phyloP scores from a whole-genome alignment of 2,113 vertebrate genomes.

The Ictidomys tridecemlineatus region DNA sequence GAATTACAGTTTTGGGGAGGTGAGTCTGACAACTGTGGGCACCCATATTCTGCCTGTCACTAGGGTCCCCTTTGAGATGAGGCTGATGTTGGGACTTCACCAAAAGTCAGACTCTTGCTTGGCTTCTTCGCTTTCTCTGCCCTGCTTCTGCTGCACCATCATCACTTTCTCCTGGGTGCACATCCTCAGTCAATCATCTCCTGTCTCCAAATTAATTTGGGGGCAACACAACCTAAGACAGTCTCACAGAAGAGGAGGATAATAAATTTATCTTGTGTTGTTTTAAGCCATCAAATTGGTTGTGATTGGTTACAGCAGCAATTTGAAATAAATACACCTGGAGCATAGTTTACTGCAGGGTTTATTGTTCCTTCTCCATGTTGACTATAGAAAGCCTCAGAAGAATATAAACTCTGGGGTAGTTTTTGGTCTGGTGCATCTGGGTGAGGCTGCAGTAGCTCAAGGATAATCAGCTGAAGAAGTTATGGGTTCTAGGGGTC shows the following conservation, averaged over 20 bases:
- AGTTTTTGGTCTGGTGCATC: not conserved
- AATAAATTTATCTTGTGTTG: not conserved
- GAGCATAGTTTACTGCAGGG: not conserved
- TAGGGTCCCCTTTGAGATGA: not conserved
- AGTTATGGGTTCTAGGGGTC: too few species aligned
- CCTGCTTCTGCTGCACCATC: rapidly evolving
- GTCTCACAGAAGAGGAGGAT: not conserved
- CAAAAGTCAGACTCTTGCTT: not conserved
- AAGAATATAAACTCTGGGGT: not conserved
- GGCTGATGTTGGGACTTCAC: not conserved
- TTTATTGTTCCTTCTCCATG: not conserved
- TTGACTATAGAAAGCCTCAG: not conserved
- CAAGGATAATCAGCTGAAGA: not conserved
- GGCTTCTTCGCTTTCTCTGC: not conserved
- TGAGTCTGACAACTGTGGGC: not conserved
- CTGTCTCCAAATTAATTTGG: not conserved
- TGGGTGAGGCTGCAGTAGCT: too few species aligned
- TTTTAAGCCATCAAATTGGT: not conserved
- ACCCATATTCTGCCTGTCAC: not conserved
- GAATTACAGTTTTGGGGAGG: not conserved
- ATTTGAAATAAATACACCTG: not conserved
- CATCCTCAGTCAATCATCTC: not conserved
- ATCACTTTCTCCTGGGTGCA: not conserved
- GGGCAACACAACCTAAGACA: not conserved
- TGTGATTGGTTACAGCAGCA: not conserved